Base-by-base conservation (phyloP, 2,113 vertebrate genomes). In the Silurus glanis region DNA sequence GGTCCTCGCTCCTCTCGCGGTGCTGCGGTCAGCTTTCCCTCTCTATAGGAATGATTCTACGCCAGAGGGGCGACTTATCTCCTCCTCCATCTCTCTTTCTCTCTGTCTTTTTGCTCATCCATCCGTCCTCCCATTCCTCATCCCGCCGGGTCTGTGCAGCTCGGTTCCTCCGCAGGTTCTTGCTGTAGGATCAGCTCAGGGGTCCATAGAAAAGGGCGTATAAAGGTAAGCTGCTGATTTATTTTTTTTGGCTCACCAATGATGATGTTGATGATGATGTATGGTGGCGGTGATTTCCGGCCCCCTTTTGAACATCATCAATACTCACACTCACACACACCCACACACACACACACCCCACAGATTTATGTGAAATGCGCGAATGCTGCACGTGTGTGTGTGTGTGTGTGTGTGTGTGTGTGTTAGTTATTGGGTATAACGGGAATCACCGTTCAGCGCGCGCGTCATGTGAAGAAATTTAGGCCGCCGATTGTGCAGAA, bases 191-290 rank as follows among this genome's bases (percentile, higher is more conserved):
- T 81, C 49, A 82, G n/a, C 14, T 4, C 69, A 49, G 66, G 72
- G 19, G 23, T 16, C 64, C 5, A 37, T 53, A 76, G 76, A 86
- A 83, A 67, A 53, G 66, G 66, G 67, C 28, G 23, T 45, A 72
- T 45, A 62, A 85, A 82, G 89, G 87, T 90, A 78, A 82, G 76
- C 51, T 25, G 62, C 58, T 56, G 51, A 37, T 17, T 66, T 58
- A 14, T 25, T n/a, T 53, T 3, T 23, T 75, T 8, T 19, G 19
- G 37, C 23, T 61, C 53, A 71, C 58, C 74, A 37, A 23, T 62
- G 45, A 6, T 80, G 53, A 25, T 59, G n/a, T 17, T 59, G 76
- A 59, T 80, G 76, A 47, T 59, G 53, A 45, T 80, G 37, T 5
- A 5, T 56, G 74, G 1, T 55, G 49, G 9, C 8, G 51, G 61